Base-by-base conservation (phyloP, 2,113 vertebrate species). In the Labeo rohita region DNA sequence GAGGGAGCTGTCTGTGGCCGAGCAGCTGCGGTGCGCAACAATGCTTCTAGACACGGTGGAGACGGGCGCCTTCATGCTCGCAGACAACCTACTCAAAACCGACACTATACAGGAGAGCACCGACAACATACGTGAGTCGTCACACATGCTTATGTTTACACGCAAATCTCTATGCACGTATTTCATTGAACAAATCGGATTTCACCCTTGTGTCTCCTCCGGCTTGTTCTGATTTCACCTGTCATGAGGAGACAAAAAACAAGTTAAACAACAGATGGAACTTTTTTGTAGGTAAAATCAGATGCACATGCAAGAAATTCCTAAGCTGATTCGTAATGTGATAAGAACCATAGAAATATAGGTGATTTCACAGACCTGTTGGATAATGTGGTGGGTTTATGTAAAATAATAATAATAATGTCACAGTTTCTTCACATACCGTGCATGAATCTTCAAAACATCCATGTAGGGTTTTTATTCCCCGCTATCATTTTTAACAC, bases 41-140 rank as follows among this genome's bases (percentile, higher is more conserved):
- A 96, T 98, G 95, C 89, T 99, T 65, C 95, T 99, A 0, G 97
- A 99, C 94, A 99, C 97, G 0, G 97, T 99, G 93, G 98, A 99
- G 89, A 97, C 98, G 34, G 98, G 98, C 1, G 98, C 98, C 86
- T 99, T 99, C 6, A 98, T 99, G 94, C 93, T 99, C 88, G 98
- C 98, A 1, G 98, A 99, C 93, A 99, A 99, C 95, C 97, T 99
- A 89, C 95, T 99, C 89, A 99, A 99, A 95, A 98, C 98, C 0
- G 98, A 99, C 93, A 98, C 97, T 1, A 97, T 99, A 91, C 96
- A 97, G 89, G 98, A 99, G 91, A 98, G 95, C 91, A 97, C 96
- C 0, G 97, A 99, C 86, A 99, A 99, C 92, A 99, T 99, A 85
- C 96, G 98, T 99, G 95, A 97, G 98, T 7, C 72, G 18, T 47